Conservation (phyloP, 2,888 invertebrate species). For the Beris chalybata region DNA sequence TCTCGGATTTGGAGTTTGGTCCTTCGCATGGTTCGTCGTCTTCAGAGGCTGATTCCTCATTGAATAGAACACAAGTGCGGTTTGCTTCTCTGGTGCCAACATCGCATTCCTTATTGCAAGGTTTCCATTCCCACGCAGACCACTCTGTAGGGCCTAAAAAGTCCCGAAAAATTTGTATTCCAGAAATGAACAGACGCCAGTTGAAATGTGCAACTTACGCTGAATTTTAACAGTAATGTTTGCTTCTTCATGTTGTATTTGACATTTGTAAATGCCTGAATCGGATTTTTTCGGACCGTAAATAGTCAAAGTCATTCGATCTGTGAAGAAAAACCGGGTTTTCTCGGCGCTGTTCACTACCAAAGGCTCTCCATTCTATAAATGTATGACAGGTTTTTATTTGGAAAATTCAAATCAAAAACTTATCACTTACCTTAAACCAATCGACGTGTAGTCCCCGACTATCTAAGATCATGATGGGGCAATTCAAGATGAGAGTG, state of each 20-base stretch:
- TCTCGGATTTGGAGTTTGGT: slow-evolving; percentile 13
- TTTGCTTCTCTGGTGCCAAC: slow-evolving; percentile 46
- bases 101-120: slow-evolving; percentile 52
- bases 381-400: background rate
- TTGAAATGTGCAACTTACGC: too few relatives aligned
- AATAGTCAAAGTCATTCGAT: background rate
- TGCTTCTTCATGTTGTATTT: background rate
- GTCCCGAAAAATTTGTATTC: background rate
- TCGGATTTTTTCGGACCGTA: background rate
- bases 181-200: too few relatives aligned
- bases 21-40: slow-evolving; percentile 23
- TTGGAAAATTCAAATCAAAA: too few relatives aligned
- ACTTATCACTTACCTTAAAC: slow-evolving; percentile 2
- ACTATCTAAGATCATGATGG: background rate
- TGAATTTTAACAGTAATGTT: too few relatives aligned
- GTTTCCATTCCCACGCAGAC: slow-evolving; percentile 49
- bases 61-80: slow-evolving; percentile 45
- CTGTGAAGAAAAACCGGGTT: background rate
- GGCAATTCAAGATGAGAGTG: background rate
- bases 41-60: slow-evolving; percentile 27
- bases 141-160: slow-evolving; percentile 48
- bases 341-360: too few relatives aligned
- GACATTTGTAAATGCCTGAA: slow-evolving; percentile 17
- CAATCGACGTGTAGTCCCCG: background rate
- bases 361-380: background rate